Base-by-base conservation (phyloP, 2,113 vertebrate genomes). In the Montifringilla adamsi region DNA sequence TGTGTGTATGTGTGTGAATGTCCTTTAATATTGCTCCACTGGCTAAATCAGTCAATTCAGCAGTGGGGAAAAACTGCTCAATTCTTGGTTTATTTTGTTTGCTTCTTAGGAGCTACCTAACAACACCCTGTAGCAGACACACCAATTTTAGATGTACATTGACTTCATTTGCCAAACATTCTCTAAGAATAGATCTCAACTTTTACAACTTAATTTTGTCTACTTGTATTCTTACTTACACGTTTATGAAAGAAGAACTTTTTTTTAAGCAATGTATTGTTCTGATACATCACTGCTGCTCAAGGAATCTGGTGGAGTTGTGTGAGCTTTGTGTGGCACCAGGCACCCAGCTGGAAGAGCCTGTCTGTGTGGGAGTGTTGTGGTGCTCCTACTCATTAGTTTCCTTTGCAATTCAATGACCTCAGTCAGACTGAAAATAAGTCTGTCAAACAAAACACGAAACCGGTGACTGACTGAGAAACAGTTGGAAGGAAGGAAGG, bases 351-450 rank as follows among this genome's bases (percentile, higher is more conserved):
- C 91, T 96, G 97, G 94, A 93, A 91, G 70, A 86, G 78, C 80
- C 62, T 73, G 1, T n/a, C 70, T 93, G 26, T 56, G 95, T 95
- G 95, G 97, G 98, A 98, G 97, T 96, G 92, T 85, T 97, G 86
- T 91, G 95, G 90, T 93, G 74, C 90, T 98, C 97, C 97, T 83
- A 35, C 21, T 94, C 97, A 97, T 98, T 96, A 92, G 96, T 93
- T 97, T 94, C 93, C 97, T 98, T 98, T 98, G 98, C 98, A 98
- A 98, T 98, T 98, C 98, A 98, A 91, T 97, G 98, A 98, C 97
- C 94, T 98, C 94, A 93, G 96, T 94, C 97, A 97, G 97, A 82
- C 73, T 98, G 97, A 97, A 98, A 97, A 98, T 97, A 97, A 95
- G 90, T 93, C 98, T 98, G 97, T 98, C 97, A 98, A 98, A 98